phyloP scores from a whole-genome alignment of 2,797 vertebrate genomes.

The Neosilurus hyrtlii region DNA sequence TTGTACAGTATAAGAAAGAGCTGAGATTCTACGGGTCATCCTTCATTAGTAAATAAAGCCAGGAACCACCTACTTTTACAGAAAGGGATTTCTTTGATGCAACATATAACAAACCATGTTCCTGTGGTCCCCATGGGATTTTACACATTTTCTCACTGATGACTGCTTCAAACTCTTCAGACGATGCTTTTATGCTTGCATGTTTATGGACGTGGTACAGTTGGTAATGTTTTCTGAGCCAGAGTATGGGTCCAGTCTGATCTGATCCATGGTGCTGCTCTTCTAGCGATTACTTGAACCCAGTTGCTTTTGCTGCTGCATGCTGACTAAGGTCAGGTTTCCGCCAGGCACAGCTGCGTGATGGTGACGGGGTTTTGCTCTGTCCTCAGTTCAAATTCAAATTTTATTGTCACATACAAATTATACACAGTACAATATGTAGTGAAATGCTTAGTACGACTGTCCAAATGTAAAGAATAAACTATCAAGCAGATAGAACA shows the following conservation, averaged over 20 bases:
- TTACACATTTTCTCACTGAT: neutral
- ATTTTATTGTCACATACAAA: too few relatives aligned
- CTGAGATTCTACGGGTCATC: too few relatives aligned
- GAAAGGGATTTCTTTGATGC: neutral
- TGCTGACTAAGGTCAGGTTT: neutral
- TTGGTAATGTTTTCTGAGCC: neutral
- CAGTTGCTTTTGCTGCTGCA: neutral
- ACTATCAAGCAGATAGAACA: too few relatives aligned
- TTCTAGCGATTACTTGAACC: neutral
- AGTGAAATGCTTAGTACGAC: too few relatives aligned
- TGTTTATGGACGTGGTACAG: too few relatives aligned
- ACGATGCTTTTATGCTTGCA: neutral
- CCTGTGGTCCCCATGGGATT: neutral
- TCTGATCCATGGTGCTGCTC: neutral
- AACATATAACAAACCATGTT: neutral
- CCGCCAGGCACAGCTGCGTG: too few relatives aligned
- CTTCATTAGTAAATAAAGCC: neutral
- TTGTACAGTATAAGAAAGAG: too few relatives aligned
- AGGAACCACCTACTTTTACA: neutral
- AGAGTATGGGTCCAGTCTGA: neutral
- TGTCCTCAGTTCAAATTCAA: too few relatives aligned
- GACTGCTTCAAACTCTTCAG: neutral
- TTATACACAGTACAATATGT: too few relatives aligned
- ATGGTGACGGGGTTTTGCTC: too few relatives aligned
- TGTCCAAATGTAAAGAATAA: too few relatives aligned